phyloP scores from a whole-genome alignment of 92 coral and sea anemone genomes.

The Plumapathes pennacea region DNA sequence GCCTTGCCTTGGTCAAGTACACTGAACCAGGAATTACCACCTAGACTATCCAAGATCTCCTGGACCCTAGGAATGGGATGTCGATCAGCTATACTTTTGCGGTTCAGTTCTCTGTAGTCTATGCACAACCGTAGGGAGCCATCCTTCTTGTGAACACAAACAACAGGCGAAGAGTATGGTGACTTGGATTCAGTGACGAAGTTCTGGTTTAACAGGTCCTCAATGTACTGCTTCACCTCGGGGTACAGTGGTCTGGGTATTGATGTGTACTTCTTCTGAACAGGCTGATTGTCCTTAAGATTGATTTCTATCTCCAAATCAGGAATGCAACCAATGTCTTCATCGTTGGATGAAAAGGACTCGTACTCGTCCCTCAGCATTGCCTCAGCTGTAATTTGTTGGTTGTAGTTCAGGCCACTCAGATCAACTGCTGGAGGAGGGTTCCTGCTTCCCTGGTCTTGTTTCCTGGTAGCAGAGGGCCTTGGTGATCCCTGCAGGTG shows the following conservation, averaged over 20 bases:
- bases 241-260: slow-evolving; percentile 35
- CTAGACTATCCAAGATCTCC: slow-evolving; percentile 27
- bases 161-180: slow-evolving; percentile 36
- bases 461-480: no score
- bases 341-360: slow-evolving; percentile 29
- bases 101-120: slow-evolving; percentile 38
- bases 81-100: slow-evolving; percentile 30
- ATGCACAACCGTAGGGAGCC: slow-evolving; percentile 36
- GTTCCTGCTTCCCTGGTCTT: no score
- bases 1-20: slow-evolving; percentile 33
- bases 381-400: slow-evolving; percentile 1
- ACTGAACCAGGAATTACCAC: slow-evolving; percentile 33
- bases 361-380: slow-evolving; percentile 40
- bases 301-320: slow-evolving; percentile 29
- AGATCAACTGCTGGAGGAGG: no score
- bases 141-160: slow-evolving; percentile 41
- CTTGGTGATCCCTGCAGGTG: no score
- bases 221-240: slow-evolving; percentile 38
- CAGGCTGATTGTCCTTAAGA: slow-evolving; percentile 11
- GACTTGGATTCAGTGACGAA: slow-evolving; percentile 39
- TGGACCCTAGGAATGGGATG: slow-evolving; percentile 44
- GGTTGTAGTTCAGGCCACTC: no score
- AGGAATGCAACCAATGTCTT: slow-evolving; percentile 45
- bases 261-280: slow-evolving; percentile 21
- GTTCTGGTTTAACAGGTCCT: slow-evolving; percentile 38